Conservation (phyloP, 2,797 vertebrate genomes). For the Rhinogobio ventralis region DNA sequence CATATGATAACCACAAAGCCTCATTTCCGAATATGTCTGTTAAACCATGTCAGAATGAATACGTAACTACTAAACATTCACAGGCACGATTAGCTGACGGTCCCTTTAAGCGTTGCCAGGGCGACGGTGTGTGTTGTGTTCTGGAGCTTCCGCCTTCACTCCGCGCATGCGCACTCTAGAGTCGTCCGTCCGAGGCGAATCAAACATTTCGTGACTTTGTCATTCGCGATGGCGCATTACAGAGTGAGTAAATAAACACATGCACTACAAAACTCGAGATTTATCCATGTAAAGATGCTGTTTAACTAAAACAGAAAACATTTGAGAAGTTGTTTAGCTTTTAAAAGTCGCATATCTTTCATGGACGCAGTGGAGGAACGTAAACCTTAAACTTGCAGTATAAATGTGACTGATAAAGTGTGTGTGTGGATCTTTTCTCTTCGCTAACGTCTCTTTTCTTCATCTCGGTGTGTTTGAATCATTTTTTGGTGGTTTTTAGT, state of each 20-base stretch:
- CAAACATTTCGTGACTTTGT: neutral
- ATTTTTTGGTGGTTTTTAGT: neutral
- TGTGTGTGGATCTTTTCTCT: neutral
- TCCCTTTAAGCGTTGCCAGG: conserved; percentile 20
- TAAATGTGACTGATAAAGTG: neutral
- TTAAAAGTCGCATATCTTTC: neutral
- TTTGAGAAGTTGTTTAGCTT: neutral
- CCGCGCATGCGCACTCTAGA: neutral
- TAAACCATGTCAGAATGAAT: too few species aligned
- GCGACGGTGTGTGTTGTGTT: neutral
- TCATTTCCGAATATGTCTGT: neutral
- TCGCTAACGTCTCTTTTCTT: too few species aligned
- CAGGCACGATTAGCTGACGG: neutral
- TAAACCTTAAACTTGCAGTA: neutral
- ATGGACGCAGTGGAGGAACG: neutral
- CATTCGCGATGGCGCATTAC: conserved; percentile 72
- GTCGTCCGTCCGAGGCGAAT: neutral
- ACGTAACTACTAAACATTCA: too few species aligned
- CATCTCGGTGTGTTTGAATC: neutral
- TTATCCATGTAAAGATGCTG: neutral
- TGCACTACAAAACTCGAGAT: too few species aligned
- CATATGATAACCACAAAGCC: neutral
- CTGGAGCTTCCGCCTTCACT: neutral
- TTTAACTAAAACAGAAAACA: neutral
- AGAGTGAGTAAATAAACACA: conserved; percentile 68